Evolutionary conservation across 2,797 vertebrate genomes (phyloP).

Genomic region (Spinus olivaceus): DNA sequence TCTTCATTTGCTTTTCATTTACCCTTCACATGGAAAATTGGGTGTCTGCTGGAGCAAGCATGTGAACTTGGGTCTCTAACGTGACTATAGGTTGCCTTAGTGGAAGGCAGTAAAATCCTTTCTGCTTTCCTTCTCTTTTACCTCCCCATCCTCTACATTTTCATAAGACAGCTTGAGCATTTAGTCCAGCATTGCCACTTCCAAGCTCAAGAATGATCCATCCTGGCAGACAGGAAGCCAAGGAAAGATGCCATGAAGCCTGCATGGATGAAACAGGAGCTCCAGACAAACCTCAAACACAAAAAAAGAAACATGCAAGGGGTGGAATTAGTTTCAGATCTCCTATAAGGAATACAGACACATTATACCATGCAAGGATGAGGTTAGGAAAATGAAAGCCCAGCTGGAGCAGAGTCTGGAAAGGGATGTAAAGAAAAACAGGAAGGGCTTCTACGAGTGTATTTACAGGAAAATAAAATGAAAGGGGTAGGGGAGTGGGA

Average conservation of each 20-base stretch:
- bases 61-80: not conserved
- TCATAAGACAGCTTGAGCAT: not conserved
- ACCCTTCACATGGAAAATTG: not conserved
- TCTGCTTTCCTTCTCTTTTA: not conserved
- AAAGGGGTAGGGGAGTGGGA: rapidly evolving
- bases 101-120: not conserved
- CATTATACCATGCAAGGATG: not conserved
- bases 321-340: not conserved
- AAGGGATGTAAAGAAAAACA: not conserved
- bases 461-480: not conserved
- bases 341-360: not conserved
- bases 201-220: not conserved
- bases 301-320: not conserved
- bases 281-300: not conserved
- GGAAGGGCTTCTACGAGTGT: not conserved
- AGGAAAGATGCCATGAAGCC: not conserved
- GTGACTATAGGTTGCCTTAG: not conserved
- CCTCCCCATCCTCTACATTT: not conserved
- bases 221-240: not conserved
- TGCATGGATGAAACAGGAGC: not conserved
- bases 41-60: not conserved
- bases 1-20: not conserved
- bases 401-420: not conserved
- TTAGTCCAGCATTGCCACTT: not conserved
- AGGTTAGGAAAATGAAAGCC: not conserved